Base-by-base conservation (phyloP, 2,888 invertebrate genomes). In the Chrysomela aeneicollis region DNA sequence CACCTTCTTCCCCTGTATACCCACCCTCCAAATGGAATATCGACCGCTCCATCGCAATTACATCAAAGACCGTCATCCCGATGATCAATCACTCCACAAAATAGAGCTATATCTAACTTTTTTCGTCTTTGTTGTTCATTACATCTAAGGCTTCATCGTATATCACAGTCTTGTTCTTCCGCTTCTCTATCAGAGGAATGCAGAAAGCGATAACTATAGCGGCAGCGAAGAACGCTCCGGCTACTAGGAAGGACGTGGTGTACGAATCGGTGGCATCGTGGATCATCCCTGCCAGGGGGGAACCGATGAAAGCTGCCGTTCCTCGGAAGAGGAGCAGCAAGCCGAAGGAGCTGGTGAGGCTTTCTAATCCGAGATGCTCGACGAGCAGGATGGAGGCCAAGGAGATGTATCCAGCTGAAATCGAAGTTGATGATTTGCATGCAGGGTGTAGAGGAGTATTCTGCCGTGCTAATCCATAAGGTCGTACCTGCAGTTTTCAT, bases 361-460 rank as follows among this genome's bases (percentile, higher is more conserved):
- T 94, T 80, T 98, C 97, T 79, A 99, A 85, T 1, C 98, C 98
- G 51, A 99, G 87, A 37, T 98, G 86, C 82, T 99, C 98, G 73
- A 98, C 97, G 68, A 99, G 87, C 78, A 98, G 96, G 79, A 98
- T 98, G 52, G 98, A 98, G 50, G 98, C 98, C 63, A 99, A 86
- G 8, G 98, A 97, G 79, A 99, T 97, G 85, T 95, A 98, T 68
- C 97, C 97, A 69, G 98, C 95, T 95, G 86, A 19, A 83, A 54
- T 12, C 2, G 10, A 52, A 52, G 1, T 17, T n/a, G 50, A n/a
- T n/a, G n/a, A n/a, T n/a, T n/a, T n/a, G n/a, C n/a, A n/a, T n/a
- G n/a, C n/a, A n/a, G n/a, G n/a, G n/a, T n/a, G n/a, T n/a, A n/a
- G n/a, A n/a, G n/a, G n/a, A n/a, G n/a, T n/a, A n/a, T n/a, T n/a